Evolutionary conservation across 2,888 invertebrate species (phyloP).

Genomic region (Nymphalis urticae): DNA sequence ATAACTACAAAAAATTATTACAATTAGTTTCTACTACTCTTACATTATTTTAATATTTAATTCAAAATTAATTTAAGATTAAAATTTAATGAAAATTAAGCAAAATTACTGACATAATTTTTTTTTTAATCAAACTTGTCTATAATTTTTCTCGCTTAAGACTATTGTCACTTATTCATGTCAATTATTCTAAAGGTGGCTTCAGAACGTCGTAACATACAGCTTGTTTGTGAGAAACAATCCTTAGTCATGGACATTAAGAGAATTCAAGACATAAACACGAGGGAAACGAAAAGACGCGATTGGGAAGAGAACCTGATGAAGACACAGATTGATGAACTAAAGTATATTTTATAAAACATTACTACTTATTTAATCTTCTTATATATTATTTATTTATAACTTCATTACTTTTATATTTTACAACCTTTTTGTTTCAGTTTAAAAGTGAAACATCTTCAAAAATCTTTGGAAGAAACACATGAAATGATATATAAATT

Average conservation of each 20-base stretch:
- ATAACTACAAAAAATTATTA: background rate
- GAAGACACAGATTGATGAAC: conserved; percentile 66
- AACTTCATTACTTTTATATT: no score
- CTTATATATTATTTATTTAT: background rate
- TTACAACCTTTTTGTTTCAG: conserved; percentile 44
- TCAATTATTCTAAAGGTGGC: conserved; percentile 60
- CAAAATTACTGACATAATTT: no score
- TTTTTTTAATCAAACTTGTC: no score
- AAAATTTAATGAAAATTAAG: no score
- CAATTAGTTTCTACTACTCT: background rate
- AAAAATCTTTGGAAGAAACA: conserved; percentile 72
- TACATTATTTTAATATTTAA: background rate
- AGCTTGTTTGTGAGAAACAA: conserved; percentile 81
- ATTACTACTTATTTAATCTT: background rate
- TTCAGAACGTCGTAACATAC: conserved; percentile 81
- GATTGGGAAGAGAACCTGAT: conserved; percentile 81
- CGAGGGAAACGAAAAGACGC: conserved; percentile 79
- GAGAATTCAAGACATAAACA: conserved; percentile 77
- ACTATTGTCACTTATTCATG: no score
- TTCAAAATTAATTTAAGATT: no score
- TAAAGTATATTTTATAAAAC: conserved; percentile 53
- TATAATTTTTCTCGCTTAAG: no score
- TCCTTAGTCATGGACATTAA: conserved; percentile 81
- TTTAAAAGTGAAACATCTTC: conserved; percentile 71
- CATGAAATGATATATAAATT: conserved; percentile 71